Base-by-base conservation (phyloP, 2,113 vertebrate species). In the Hippoglossus stenolepis region DNA sequence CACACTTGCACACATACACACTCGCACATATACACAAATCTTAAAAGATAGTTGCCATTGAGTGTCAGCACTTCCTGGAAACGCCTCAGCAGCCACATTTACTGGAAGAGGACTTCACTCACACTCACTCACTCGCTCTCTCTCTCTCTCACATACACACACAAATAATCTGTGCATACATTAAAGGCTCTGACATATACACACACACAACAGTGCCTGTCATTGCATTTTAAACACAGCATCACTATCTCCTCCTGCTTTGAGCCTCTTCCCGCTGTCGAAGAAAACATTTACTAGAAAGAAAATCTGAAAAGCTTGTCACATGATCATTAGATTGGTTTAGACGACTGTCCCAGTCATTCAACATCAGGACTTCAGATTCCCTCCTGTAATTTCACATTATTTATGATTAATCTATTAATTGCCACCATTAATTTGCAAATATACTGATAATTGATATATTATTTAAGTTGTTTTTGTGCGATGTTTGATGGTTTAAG, bases 11-110 rank as follows among this genome's bases (percentile, higher is more conserved):
- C 56, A 67, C 14, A 56, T 9, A 21, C n/a, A 56, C n/a, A 18
- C 23, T 31, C 24, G 28, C 38, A 65, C 56, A 67, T 10, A 56
- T 9, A 21, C n/a, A 56, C n/a, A 18, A 17, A 51, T 47, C 45
- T 47, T 15, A 47, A 14, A 1, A 13, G 12, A 13, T 4, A 14
- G 45, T 47, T 53, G 35, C 74, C 58, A 12, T 63, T 57, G 57
- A 45, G 65, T 58, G 70, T 86, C 72, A 82, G 77, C 79, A 80
- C 78, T 90, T 86, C 87, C 85, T 85, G 85, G 65, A 83, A 81
- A 78, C 11, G 65, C 71, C 9, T 63, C 71, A 76, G 68, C 60
- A 83, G 82, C 61, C 61, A 63, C 38, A 0, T 71, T 88, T 90
- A 87, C 84, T 73, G 89, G 84, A 80, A 71, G 40, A 57, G n/a